Evolutionary conservation across 2,113 vertebrate genomes (phyloP).

Genomic region (Ascaphus truei): DNA sequence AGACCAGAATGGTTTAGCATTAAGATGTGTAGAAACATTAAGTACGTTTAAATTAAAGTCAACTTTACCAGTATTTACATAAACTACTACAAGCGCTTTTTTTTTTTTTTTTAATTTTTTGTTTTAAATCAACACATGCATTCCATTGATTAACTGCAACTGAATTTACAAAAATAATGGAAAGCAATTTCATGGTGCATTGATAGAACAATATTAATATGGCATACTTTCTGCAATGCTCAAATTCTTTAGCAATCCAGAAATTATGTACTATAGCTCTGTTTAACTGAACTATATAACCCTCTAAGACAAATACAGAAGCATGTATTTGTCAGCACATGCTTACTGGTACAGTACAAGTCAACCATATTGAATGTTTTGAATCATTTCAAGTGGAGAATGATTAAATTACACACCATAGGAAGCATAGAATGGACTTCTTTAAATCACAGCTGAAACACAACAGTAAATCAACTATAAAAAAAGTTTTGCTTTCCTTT

Average conservation of each 20-base stretch:
- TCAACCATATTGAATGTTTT: neutral
- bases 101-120: too few species aligned
- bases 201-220: neutral
- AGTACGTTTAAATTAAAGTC: constrained; percentile 26
- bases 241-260: too few species aligned
- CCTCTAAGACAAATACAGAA: constrained; percentile 13
- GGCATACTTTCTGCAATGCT: too few species aligned
- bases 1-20: constrained; percentile 56
- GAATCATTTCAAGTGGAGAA: constrained; percentile 13
- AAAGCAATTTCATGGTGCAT: neutral
- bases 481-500: too few species aligned
- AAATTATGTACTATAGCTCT: neutral
- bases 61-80: neutral
- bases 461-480: too few species aligned
- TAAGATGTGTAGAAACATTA: constrained; percentile 44
- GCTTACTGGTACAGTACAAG: constrained; percentile 21
- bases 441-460: too few species aligned
- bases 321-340: constrained; percentile 24
- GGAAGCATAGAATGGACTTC: too few species aligned
- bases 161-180: neutral
- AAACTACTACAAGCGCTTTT: too few species aligned
- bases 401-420: neutral
- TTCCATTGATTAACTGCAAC: neutral
- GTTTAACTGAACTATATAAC: neutral
- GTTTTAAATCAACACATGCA: too few species aligned